phyloP scores from a whole-genome alignment of 2,113 vertebrate genomes.

The Podiceps cristatus region DNA sequence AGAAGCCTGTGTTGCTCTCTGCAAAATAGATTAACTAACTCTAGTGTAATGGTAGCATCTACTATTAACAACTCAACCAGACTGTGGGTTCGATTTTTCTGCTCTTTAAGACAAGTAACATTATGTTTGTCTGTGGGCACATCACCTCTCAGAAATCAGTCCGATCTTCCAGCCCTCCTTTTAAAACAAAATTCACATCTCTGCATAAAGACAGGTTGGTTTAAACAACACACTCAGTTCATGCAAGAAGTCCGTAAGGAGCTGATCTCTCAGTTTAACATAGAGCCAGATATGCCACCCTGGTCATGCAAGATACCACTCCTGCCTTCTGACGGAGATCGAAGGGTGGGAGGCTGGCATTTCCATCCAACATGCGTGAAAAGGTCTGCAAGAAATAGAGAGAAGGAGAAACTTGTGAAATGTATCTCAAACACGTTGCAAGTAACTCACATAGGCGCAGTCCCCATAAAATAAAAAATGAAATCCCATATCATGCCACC shows the following conservation, averaged over 20 bases:
- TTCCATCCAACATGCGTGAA: not conserved
- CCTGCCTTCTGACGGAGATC: not conserved
- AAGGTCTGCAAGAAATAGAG: not conserved
- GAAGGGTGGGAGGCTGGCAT: not conserved
- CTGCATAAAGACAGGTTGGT: not conserved
- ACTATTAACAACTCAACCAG: not conserved
- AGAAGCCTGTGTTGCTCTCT: not conserved
- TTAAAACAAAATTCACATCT: not conserved
- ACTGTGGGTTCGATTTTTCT: not conserved
- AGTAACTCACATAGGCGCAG: not conserved
- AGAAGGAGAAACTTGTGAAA: constrained; percentile 38
- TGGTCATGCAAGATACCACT: not conserved
- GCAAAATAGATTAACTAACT: not conserved
- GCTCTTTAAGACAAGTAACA: not conserved
- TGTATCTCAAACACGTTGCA: not conserved
- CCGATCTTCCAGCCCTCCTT: not conserved
- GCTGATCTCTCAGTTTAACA: not conserved
- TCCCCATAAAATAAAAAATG: constrained; percentile 54
- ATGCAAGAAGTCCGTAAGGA: not conserved
- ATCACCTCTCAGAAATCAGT: not conserved
- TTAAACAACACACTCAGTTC: not conserved
- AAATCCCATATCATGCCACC: not conserved
- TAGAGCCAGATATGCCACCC: not conserved
- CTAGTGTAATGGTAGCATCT: not conserved
- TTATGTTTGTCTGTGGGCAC: not conserved